Conservation (phyloP, 2,888 invertebrate species). For the Chorisops tibialis region DNA sequence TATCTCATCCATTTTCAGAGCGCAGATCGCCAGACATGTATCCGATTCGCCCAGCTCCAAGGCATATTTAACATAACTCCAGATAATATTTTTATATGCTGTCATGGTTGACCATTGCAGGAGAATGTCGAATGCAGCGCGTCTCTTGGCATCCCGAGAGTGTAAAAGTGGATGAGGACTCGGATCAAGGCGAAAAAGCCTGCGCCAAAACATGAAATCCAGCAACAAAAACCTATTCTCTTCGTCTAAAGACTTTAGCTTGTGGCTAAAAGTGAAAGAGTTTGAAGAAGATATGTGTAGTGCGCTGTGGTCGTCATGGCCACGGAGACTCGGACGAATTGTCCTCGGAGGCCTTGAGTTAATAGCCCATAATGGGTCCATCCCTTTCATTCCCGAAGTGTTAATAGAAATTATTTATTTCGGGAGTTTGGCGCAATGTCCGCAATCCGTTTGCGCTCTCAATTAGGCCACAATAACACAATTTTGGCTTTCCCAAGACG, state of each 20-base stretch:
- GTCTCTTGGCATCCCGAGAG: not conserved
- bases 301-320: not conserved
- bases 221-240: conserved; percentile 22
- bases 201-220: conserved; percentile 16
- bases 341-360: conserved; percentile 24
- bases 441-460: no score
- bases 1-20: not conserved
- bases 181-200: not conserved
- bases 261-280: conserved; percentile 7
- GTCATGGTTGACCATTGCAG: conserved; percentile 19
- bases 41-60: conserved; percentile 20
- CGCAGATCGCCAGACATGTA: not conserved
- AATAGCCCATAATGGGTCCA: conserved; percentile 25
- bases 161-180: not conserved
- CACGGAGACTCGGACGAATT: not conserved
- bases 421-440: conserved; percentile 11
- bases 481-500: conserved; percentile 16
- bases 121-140: not conserved
- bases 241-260: conserved; percentile 10
- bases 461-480: no score
- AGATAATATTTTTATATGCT: conserved; percentile 29
- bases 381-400: conserved; percentile 24
- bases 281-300: not conserved
- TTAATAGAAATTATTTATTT: conserved; percentile 26
- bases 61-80: conserved; percentile 30